Conservation (phyloP, 2,113 vertebrate genomes). For the Nerophis lumbriciformis region DNA sequence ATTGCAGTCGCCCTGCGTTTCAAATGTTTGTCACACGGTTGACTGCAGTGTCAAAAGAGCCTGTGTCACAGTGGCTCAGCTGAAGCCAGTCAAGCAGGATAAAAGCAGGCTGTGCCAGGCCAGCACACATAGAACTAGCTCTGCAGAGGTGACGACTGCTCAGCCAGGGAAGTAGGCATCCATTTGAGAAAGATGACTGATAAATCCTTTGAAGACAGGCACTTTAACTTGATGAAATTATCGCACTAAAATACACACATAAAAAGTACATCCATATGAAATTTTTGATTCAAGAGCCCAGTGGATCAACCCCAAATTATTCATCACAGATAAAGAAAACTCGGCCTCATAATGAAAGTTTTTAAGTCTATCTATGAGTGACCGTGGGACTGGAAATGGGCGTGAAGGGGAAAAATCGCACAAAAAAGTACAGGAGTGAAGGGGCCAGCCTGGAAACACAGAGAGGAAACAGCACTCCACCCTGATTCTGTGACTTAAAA, state of each 20-base stretch:
- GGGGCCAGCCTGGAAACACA: conserved; percentile 58
- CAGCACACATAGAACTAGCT: conserved; percentile 41
- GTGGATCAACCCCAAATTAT: conserved; percentile 18
- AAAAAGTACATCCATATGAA: conserved; percentile 12
- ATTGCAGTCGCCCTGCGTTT: conserved; percentile 34
- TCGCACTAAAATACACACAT: background rate
- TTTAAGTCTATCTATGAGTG: conserved; percentile 30
- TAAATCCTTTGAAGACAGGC: conserved; percentile 16
- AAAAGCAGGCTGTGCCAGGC: conserved; percentile 50
- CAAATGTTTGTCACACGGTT: conserved; percentile 44
- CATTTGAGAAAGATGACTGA: conserved; percentile 20
- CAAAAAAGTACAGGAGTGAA: conserved; percentile 38
- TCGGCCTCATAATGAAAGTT: conserved; percentile 10
- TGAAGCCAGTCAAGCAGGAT: conserved; percentile 56
- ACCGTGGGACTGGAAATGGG: conserved; percentile 29
- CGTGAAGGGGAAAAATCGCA: conserved; percentile 30
- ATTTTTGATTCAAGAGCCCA: conserved; percentile 10
- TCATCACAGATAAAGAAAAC: conserved; percentile 24
- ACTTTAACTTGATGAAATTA: conserved; percentile 4
- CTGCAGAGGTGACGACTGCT: conserved; percentile 42
- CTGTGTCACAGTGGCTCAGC: conserved; percentile 48
- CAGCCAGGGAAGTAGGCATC: conserved; percentile 31
- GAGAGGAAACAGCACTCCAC: conserved; percentile 73
- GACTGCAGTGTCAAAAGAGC: conserved; percentile 31
- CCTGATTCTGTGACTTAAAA: conserved; percentile 62